A percentile compares a stretch with the other conserved stretches of the same genome.
Conservation (phyloP, 2,888 invertebrate species). For the Aspidiotus rigidus region DNA sequence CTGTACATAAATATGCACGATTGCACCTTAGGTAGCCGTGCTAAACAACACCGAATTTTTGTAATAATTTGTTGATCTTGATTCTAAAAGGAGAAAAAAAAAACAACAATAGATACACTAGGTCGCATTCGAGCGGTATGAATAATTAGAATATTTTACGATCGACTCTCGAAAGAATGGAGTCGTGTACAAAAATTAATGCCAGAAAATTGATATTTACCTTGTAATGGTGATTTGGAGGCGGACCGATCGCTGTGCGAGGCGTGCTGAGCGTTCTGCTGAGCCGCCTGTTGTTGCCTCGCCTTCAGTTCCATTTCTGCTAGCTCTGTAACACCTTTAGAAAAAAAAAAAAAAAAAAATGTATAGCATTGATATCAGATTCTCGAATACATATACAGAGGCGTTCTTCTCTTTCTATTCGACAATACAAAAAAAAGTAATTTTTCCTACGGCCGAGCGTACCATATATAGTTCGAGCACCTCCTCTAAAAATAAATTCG, state of each 20-base stretch:
- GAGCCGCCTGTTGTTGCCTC: slow-evolving; percentile 44
- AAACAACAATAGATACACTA: background rate
- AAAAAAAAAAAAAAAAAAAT: slow-evolving; percentile 33
- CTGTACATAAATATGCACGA: slow-evolving; percentile 10
- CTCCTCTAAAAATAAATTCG: background rate
- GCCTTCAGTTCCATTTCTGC: slow-evolving; percentile 80
- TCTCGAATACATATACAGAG: background rate
- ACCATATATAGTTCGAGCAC: too few relatives aligned
- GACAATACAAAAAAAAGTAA: background rate
- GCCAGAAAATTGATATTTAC: slow-evolving; percentile 3
- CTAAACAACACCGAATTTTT: slow-evolving; percentile 84
- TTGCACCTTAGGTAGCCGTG: slow-evolving; percentile 58
- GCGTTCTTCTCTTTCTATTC: background rate
- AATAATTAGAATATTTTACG: background rate
- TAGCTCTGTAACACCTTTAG: slow-evolving; percentile 59
- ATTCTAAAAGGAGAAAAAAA: slow-evolving; percentile 20
- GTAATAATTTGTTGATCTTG: slow-evolving; percentile 63
- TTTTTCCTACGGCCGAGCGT: background rate
- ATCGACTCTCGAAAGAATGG: background rate
- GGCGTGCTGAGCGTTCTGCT: slow-evolving; percentile 37
- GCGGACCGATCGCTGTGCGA: slow-evolving; percentile 37
- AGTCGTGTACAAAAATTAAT: background rate
- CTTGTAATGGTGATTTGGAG: slow-evolving; percentile 33
- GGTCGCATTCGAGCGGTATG: too few relatives aligned
- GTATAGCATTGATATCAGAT: background rate